Conservation (phyloP, 2,888 invertebrate genomes). For the Biston betularia region DNA sequence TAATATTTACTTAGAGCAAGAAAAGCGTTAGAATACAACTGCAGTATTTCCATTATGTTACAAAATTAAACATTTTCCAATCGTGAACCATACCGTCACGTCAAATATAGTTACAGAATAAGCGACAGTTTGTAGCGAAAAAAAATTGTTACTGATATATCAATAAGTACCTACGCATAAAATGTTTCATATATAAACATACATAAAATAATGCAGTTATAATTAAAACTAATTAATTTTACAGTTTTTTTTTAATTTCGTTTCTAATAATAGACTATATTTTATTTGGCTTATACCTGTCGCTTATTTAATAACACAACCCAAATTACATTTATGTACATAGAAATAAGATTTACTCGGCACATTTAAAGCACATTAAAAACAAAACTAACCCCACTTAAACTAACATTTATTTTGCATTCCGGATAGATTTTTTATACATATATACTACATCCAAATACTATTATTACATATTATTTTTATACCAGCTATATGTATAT, state of each 20-base stretch:
- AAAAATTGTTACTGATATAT: neutral
- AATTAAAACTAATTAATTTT: neutral
- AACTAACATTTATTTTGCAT: slow-evolving; percentile 32
- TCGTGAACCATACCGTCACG: neutral
- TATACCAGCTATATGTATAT: too few relatives aligned
- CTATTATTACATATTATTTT: too few relatives aligned
- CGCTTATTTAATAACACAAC: slow-evolving; percentile 43
- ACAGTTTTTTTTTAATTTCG: neutral
- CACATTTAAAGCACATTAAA: slow-evolving; percentile 39
- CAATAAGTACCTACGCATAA: too few relatives aligned
- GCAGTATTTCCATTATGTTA: slow-evolving; percentile 18
- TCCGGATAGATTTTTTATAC: slow-evolving; percentile 36
- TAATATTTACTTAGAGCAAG: slow-evolving; percentile 68
- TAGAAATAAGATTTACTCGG: slow-evolving; percentile 51
- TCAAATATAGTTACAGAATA: slow-evolving; percentile 9
- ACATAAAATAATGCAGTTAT: slow-evolving; percentile 9
- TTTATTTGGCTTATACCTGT: neutral
- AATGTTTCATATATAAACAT: neutral
- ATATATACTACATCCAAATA: neutral
- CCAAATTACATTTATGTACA: slow-evolving; percentile 38
- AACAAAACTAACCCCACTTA: slow-evolving; percentile 29
- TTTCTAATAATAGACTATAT: neutral
- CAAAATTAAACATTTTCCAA: slow-evolving; percentile 4
- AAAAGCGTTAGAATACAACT: slow-evolving; percentile 52
- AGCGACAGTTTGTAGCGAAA: slow-evolving; percentile 8